These are phyloP conservation scores for Melanostoma scalare DNA, from an alignment of 2,888 invertebrate genomes.

Conservation along the genomic window DNA sequence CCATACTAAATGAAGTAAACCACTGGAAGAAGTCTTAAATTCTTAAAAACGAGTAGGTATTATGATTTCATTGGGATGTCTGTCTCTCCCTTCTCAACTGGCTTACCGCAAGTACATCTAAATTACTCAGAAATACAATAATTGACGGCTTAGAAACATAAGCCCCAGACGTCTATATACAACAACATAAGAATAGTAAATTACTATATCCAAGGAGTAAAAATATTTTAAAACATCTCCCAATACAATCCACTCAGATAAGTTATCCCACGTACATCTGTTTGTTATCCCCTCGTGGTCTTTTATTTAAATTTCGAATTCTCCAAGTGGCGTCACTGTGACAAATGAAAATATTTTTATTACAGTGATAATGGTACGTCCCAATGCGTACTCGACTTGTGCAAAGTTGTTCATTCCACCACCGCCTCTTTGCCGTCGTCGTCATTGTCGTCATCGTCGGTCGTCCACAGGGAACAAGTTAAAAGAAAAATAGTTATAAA, in stretches of 20 bases:
- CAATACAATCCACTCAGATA: constrained; percentile 52
- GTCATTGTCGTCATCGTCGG: neutral
- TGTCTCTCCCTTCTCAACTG: no score
- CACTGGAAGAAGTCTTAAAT: no score
- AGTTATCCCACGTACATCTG: constrained; percentile 58
- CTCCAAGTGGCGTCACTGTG: constrained; percentile 67
- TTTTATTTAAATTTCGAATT: constrained; percentile 57
- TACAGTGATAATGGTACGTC: constrained; percentile 68
- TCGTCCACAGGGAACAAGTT: constrained; percentile 40
- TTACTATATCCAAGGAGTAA: neutral
- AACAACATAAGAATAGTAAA: no score
- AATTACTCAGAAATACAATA: no score
- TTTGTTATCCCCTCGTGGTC: constrained; percentile 36
- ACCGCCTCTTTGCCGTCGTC: neutral
- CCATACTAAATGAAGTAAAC: no score
- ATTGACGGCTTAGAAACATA: no score
- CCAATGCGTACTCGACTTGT: constrained; percentile 52
- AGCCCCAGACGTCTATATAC: no score
- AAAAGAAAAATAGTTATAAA: constrained; percentile 72
- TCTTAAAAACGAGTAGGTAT: no score
- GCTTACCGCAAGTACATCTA: no score
- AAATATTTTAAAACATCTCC: constrained; percentile 38
- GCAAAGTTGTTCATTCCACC: constrained; percentile 16
- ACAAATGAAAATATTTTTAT: constrained; percentile 73
- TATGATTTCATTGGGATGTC: no score